A percentile compares a stretch with the other conserved stretches of the same genome.
Evolutionary conservation across 2,797 vertebrate genomes (phyloP).

Genomic region (Hylomyscus alleni): DNA sequence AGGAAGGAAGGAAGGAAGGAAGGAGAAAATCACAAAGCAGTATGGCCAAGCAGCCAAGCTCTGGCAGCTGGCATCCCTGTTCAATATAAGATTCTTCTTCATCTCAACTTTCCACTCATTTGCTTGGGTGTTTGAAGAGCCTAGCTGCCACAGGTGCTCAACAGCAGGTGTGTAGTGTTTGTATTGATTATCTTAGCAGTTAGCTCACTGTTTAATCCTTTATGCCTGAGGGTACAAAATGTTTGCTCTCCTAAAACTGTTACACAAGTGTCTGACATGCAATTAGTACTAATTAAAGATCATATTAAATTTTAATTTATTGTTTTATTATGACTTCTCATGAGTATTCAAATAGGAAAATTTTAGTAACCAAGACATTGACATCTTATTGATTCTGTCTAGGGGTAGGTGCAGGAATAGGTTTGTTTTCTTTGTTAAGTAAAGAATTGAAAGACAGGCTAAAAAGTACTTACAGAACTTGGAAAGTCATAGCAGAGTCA

Average conservation of each 20-base stretch:
- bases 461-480: too few species aligned
- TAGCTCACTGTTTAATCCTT: background rate
- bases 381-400: background rate
- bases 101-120: background rate
- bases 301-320: slow-evolving; percentile 13
- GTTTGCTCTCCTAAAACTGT: background rate
- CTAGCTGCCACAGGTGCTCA: background rate
- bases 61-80: background rate
- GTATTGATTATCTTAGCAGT: background rate
- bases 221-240: background rate
- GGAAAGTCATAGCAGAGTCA: background rate
- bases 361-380: background rate
- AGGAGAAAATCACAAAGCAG: background rate
- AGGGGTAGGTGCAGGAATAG: background rate
- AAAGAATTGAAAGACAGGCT: background rate
- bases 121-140: background rate
- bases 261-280: background rate
- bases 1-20: too few species aligned
- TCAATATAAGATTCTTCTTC: background rate
- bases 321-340: background rate
- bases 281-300: background rate
- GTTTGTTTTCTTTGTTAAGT: background rate
- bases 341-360: background rate
- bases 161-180: background rate
- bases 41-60: too few species aligned